Evolutionary conservation across 2,888 invertebrate species (phyloP).

Genomic region (Catotricha subobsoleta): DNA sequence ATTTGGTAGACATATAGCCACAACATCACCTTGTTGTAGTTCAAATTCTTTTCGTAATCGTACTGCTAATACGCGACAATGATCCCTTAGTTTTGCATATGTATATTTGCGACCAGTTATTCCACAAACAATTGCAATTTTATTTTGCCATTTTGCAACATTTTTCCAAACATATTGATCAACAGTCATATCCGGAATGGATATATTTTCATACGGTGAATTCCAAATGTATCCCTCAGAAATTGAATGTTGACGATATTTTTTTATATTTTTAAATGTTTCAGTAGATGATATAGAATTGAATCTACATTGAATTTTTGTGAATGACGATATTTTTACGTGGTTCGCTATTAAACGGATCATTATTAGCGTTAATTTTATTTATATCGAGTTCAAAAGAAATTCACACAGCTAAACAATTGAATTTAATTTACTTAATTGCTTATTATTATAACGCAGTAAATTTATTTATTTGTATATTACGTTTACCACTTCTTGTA

Average conservation of each 20-base stretch:
- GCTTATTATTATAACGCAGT: too few species aligned
- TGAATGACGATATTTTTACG: too few species aligned
- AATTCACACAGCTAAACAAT: too few species aligned
- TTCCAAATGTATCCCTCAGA: constrained; percentile 23
- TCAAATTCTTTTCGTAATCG: constrained; percentile 47
- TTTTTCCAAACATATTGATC: constrained; percentile 45
- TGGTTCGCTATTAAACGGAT: too few species aligned
- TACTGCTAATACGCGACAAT: constrained; percentile 45
- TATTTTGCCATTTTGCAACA: constrained; percentile 43
- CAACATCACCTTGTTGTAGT: constrained; percentile 42
- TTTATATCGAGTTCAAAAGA: too few species aligned
- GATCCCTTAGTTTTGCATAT: constrained; percentile 44
- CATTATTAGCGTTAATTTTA: too few species aligned
- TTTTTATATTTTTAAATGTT: too few species aligned
- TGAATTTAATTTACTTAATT: too few species aligned
- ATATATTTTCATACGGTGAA: constrained; percentile 35
- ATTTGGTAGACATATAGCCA: constrained; percentile 57
- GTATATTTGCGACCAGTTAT: constrained; percentile 53
- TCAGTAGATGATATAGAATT: too few species aligned
- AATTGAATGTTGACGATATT: constrained; percentile 14
- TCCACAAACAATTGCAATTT: constrained; percentile 46
- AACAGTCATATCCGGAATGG: constrained; percentile 35
- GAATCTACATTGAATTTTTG: not conserved
- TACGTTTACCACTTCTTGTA: too few species aligned
- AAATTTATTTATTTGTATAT: too few species aligned